Evolutionary conservation across 2,113 vertebrate species (phyloP).

Genomic region (Romanogobio albipinnatus): DNA sequence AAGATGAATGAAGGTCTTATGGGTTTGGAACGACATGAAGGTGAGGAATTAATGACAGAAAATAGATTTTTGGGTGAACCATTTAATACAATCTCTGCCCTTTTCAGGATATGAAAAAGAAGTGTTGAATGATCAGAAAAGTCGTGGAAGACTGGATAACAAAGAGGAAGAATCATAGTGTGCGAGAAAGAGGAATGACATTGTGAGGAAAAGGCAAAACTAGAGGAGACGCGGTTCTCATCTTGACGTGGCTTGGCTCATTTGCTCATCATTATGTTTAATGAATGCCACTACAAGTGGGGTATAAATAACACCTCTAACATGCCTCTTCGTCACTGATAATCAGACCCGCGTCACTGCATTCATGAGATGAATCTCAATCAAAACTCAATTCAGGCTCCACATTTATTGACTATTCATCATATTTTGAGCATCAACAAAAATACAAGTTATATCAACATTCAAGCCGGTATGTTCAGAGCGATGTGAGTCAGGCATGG

Average conservation of each 20-base stretch:
- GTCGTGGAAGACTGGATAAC: neutral
- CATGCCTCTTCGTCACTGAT: constrained; percentile 13
- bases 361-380: constrained; percentile 18
- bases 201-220: constrained; percentile 7
- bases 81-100: neutral
- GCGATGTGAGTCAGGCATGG: neutral
- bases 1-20: too few species aligned
- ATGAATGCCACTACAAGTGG: constrained; percentile 35
- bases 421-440: neutral
- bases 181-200: neutral
- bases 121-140: constrained; percentile 7
- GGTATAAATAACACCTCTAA: constrained; percentile 17
- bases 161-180: constrained; percentile 41
- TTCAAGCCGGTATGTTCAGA: neutral
- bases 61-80: too few species aligned
- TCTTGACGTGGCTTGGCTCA: constrained; percentile 35
- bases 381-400: constrained; percentile 10
- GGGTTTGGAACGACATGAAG: too few species aligned
- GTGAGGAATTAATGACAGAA: too few species aligned
- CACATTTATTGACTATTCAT: constrained; percentile 16
- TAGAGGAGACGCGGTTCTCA: constrained; percentile 1
- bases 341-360: constrained; percentile 26
- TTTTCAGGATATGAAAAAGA: neutral
- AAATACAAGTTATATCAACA: neutral
- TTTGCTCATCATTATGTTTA: constrained; percentile 44